Evolutionary conservation across 2,888 invertebrate species (phyloP), one percentile per base, ranked within the genome.

Genomic region (Amiota communis): DNA sequence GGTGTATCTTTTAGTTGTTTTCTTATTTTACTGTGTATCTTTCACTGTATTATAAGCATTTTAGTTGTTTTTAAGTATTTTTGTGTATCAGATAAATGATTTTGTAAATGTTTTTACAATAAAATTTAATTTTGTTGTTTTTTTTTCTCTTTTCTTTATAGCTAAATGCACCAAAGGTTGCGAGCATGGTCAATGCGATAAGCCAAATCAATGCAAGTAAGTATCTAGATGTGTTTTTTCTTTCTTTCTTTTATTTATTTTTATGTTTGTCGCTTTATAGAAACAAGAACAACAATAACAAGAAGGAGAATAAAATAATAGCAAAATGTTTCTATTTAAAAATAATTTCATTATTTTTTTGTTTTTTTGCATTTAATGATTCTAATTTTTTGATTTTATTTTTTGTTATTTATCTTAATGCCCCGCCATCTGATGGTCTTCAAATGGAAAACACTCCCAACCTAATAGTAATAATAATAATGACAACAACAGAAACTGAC

Each of bases 141-240:
- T n/a, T n/a, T 53, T 15, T 0, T 87, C 90, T 91, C 86, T 88
- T 89, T 91, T 92, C 91, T 91, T 95, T 93, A 83, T 92, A 98
- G 98, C 98, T 87, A 94, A 95, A 87, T 98, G 98, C 92, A 92
- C 95, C 91, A 94, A 95, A 88, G 98, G 98, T 90, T 98, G 98
- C 92, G 94, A 96, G 89, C 96, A 97, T 91, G 98, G 98, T 88
- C 94, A 94, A 91, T 98, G 98, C 92, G 93, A 92, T 88, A 93
- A 93, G 90, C 98, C 98, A 88, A 95, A 96, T 92, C 96, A 97
- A 91, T 98, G 98, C 97, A 93, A 93, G 97, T 98, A 93, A 97
- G 97, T 97, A 88, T 79, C 36, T 36, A 36, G 36, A 36, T 36
- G 8, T 65, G 53, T 78, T n/a, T n/a, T n/a, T n/a, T n/a, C n/a